Conservation (phyloP, 2,888 invertebrate genomes). For the Chloroclystis v-ata region DNA sequence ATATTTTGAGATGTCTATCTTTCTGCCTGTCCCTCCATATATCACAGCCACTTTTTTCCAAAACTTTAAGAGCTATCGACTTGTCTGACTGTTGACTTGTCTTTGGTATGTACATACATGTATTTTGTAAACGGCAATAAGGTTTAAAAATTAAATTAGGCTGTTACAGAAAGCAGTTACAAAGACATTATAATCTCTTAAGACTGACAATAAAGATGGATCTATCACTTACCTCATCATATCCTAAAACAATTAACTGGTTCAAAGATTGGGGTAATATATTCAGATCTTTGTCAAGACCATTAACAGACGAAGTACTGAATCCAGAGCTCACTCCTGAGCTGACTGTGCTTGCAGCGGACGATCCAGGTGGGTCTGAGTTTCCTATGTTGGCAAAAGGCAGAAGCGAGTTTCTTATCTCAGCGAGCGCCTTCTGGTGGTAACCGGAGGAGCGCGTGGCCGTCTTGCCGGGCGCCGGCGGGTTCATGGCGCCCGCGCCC, state of each 20-base stretch:
- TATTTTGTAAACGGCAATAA: too few species aligned
- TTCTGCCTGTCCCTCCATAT: too few species aligned
- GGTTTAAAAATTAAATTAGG: too few species aligned
- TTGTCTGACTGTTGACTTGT: too few species aligned
- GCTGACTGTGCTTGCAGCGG: constrained; percentile 85
- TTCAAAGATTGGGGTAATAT: constrained; percentile 80
- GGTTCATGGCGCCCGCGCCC: constrained; percentile 80
- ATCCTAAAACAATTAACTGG: constrained; percentile 84
- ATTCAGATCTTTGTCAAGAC: constrained; percentile 81
- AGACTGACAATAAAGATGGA: too few species aligned
- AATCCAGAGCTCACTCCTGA: constrained; percentile 79
- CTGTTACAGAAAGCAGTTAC: too few species aligned
- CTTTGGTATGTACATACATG: too few species aligned
- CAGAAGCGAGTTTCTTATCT: constrained; percentile 88
- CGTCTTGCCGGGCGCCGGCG: constrained; percentile 80
- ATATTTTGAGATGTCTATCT: too few species aligned
- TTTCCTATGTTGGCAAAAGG: constrained; percentile 85
- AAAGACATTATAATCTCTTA: too few species aligned
- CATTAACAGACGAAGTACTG: constrained; percentile 78
- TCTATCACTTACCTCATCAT: constrained; percentile 81
- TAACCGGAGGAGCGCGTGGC: constrained; percentile 88
- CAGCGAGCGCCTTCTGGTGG: constrained; percentile 91
- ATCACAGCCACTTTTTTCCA: too few species aligned
- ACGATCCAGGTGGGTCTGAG: constrained; percentile 82
- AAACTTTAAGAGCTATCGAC: too few species aligned